Conservation (phyloP, 2,113 vertebrate genomes). For the Andinoacara biseriatus region DNA sequence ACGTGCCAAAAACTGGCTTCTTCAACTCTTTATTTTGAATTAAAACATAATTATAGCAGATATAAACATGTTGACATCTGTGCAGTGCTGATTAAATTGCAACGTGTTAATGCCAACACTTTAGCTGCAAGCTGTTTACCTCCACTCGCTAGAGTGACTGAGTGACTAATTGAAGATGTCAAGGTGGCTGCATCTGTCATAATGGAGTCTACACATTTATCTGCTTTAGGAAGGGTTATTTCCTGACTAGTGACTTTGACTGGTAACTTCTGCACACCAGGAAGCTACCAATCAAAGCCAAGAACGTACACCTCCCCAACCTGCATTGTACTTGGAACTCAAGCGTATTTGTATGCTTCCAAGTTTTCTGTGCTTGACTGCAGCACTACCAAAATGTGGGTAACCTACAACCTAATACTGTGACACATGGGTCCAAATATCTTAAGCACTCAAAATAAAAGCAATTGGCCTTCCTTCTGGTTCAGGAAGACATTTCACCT, state of each 20-base stretch:
- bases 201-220: not conserved
- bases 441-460: not conserved
- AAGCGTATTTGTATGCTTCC: not conserved
- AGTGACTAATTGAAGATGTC: not conserved
- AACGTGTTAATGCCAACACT: not conserved
- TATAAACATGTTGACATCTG: not conserved
- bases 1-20: no score
- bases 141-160: not conserved
- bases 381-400: not conserved
- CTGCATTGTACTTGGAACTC: not conserved
- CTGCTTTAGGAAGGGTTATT: not conserved
- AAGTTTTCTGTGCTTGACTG: not conserved
- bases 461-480: not conserved
- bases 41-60: no score
- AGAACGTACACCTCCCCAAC: not conserved
- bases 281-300: not conserved
- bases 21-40: no score
- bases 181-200: not conserved
- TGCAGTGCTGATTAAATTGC: not conserved
- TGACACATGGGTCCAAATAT: fast-evolving
- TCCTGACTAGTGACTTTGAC: not conserved
- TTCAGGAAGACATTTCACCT: not conserved
- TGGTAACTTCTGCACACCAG: not conserved
- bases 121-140: not conserved
- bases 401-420: not conserved